Conservation (phyloP, 1,140 invertebrate genomes). For the Drosophila parabipectinata region DNA sequence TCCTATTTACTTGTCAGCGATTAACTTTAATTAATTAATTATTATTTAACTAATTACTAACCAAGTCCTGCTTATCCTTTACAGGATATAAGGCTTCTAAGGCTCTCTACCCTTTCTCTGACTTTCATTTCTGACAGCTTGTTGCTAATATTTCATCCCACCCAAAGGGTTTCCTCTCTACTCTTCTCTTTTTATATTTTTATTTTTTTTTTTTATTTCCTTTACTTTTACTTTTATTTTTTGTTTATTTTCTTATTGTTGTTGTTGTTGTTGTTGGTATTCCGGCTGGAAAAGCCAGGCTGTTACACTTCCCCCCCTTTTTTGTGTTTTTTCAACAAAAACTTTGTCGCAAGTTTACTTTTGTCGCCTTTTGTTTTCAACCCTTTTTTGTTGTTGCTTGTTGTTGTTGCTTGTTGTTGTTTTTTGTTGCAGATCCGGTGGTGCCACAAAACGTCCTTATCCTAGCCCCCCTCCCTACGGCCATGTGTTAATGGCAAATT, state of each 20-base stretch:
- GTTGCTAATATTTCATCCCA: conserved; percentile 62
- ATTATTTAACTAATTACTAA: too few species aligned
- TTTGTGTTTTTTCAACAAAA: conserved; percentile 20
- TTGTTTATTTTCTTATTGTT: neutral
- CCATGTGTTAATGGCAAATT: conserved; percentile 70
- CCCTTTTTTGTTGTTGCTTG: conserved; percentile 40
- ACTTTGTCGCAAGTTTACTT: conserved; percentile 66
- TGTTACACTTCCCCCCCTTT: conserved; percentile 28
- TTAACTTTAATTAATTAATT: too few species aligned
- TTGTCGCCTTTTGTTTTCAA: conserved; percentile 55
- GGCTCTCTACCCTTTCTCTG: conserved; percentile 12
- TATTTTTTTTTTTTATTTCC: neutral
- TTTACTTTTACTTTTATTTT: conserved; percentile 1
- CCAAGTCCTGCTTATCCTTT: too few species aligned
- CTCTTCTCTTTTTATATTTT: too few species aligned
- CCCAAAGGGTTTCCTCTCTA: conserved; percentile 48
- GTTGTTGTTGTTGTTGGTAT: neutral
- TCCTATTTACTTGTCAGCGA: too few species aligned
- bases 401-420: too few species aligned
- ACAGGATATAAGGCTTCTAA: too few species aligned
- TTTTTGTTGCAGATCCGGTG: conserved; percentile 10
- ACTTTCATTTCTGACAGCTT: conserved; percentile 60
- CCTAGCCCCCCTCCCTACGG: neutral
- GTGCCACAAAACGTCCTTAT: neutral
- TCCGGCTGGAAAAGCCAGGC: conserved; percentile 36